These are phyloP conservation scores for Pao palembangensis DNA, from an alignment of 2,113 vertebrate genomes.

Conservation along the genomic window DNA sequence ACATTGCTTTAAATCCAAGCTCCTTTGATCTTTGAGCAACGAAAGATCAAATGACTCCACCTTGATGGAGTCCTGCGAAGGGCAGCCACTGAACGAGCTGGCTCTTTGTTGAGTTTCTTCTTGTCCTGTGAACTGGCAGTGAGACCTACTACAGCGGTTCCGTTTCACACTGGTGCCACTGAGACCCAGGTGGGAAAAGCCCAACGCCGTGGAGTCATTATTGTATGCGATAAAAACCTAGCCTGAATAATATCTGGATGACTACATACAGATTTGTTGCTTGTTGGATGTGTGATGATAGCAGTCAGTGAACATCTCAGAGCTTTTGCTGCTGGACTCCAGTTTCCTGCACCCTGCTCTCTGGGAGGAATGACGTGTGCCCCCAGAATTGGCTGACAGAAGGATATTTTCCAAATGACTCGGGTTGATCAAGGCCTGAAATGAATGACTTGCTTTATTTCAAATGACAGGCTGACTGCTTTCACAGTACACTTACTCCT, in stretches of 20 bases:
- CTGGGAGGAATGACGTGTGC: constrained; percentile 44
- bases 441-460: constrained; percentile 67
- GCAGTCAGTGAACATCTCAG: constrained; percentile 12
- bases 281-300: neutral
- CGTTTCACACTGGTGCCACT: constrained; percentile 52
- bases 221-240: too few species aligned
- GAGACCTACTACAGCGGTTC: constrained; percentile 6
- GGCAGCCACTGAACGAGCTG: too few species aligned
- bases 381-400: constrained; percentile 46
- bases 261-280: too few species aligned
- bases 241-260: too few species aligned
- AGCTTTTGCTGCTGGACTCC: constrained; percentile 33
- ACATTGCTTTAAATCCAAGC: too few species aligned
- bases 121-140: too few species aligned
- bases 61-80: too few species aligned
- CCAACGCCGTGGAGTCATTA: constrained; percentile 10
- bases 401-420: constrained; percentile 63
- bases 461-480: constrained; percentile 59
- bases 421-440: constrained; percentile 45
- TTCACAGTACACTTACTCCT: constrained; percentile 43
- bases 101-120: too few species aligned
- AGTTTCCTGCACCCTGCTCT: constrained; percentile 36
- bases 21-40: too few species aligned
- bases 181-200: constrained; percentile 31
- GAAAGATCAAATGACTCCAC: too few species aligned